Conservation (phyloP, 2,113 vertebrate species). For the Mus musculus region DNA sequence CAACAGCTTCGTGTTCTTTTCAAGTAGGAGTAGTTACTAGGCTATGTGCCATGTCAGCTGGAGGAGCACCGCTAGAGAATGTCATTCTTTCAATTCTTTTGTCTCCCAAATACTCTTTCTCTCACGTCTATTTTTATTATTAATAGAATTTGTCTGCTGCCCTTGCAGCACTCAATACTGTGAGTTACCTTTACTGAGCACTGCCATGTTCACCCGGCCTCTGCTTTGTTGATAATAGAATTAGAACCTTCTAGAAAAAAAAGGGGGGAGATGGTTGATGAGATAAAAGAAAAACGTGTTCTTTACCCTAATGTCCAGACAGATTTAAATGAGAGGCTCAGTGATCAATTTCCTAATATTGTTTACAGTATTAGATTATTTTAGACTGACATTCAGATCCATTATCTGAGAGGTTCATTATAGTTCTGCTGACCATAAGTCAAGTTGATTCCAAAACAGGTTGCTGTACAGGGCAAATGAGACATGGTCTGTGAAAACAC, state of each 20-base stretch:
- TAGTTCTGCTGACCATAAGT: background rate
- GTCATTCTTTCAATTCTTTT: background rate
- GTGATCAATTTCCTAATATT: background rate
- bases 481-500: constrained; percentile 2
- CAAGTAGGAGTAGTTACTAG: background rate
- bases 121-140: background rate
- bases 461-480: background rate
- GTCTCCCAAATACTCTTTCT: constrained; percentile 23
- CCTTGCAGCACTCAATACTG: background rate
- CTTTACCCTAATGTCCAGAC: background rate
- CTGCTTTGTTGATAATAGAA: background rate
- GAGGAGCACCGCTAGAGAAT: background rate
- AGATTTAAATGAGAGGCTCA: background rate
- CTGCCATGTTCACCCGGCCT: background rate
- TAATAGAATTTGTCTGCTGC: background rate
- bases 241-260: background rate
- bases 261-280: background rate
- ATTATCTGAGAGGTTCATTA: background rate
- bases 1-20: rapidly evolving
- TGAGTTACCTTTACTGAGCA: background rate
- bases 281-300: background rate
- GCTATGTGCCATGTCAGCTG: too few relatives aligned
- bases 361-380: constrained; percentile 2
- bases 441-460: background rate
- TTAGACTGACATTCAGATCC: background rate